Evolutionary conservation across 2,888 invertebrate species (phyloP).

Genomic region (Andrena marginata): DNA sequence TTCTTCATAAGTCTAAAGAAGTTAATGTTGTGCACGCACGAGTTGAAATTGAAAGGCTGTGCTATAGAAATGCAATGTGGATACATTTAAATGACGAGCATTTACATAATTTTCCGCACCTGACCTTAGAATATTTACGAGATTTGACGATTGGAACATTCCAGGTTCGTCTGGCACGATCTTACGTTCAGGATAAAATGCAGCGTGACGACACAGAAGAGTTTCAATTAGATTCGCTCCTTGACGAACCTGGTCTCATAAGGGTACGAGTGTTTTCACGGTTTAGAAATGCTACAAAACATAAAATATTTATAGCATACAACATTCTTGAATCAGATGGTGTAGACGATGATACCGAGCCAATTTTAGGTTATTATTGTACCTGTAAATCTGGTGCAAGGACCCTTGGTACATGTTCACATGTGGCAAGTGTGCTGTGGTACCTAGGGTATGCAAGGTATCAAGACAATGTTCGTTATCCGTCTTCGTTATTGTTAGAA

Average conservation of each 20-base stretch:
- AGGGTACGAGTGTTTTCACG: not conserved
- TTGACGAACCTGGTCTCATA: not conserved
- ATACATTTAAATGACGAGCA: not conserved
- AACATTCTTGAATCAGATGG: not conserved
- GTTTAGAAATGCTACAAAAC: not conserved
- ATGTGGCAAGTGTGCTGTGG: no score
- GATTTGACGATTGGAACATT: no score
- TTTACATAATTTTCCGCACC: not conserved
- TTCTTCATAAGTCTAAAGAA: no score
- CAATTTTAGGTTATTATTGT: not conserved
- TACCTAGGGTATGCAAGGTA: no score
- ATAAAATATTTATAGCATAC: not conserved
- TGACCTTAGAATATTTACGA: not conserved
- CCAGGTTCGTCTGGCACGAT: not conserved
- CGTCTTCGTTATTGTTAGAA: no score
- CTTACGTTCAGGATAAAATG: not conserved
- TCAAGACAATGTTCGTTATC: no score
- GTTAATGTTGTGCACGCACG: no score
- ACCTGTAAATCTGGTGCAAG: constrained; percentile 3
- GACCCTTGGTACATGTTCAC: not conserved
- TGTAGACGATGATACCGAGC: not conserved
- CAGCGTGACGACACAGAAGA: not conserved
- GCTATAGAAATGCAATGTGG: no score
- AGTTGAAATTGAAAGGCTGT: no score
- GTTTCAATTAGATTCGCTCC: not conserved